Evolutionary conservation across 2,113 vertebrate genomes (phyloP).

Genomic region (Hystrix brachyura): DNA sequence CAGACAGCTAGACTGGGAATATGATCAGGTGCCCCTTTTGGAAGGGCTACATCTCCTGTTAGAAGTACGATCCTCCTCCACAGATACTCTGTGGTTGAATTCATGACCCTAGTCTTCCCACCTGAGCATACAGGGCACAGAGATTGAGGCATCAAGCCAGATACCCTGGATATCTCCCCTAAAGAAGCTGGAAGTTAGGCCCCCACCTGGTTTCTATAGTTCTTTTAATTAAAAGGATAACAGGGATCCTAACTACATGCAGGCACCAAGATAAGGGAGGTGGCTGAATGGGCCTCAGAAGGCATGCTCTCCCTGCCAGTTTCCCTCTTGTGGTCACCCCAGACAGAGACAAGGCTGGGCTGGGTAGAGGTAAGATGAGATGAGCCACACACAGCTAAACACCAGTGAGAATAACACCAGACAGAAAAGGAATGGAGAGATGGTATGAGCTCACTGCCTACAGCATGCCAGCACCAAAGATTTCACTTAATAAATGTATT

Average conservation of each 20-base stretch:
- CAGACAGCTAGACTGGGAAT: not conserved
- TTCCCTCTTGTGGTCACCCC: not conserved
- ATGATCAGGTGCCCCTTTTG: not conserved
- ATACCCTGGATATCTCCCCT: not conserved
- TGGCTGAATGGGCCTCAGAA: not conserved
- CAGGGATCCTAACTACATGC: not conserved
- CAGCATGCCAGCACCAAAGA: not conserved
- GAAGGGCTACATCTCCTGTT: not conserved
- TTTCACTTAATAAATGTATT: slow-evolving; percentile 28
- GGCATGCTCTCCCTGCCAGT: not conserved
- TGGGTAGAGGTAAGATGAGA: not conserved
- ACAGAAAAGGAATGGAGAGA: not conserved
- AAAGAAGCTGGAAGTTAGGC: not conserved
- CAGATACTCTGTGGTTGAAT: not conserved
- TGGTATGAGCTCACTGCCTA: not conserved
- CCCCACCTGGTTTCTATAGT: not conserved
- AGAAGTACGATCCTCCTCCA: not conserved
- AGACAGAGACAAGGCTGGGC: not conserved
- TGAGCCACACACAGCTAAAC: rapidly evolving
- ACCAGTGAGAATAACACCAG: not conserved
- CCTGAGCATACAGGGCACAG: not conserved
- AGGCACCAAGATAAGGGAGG: not conserved
- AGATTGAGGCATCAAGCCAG: not conserved
- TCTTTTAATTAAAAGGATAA: not conserved
- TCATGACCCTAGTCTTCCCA: not conserved